A percentile compares a stretch with the other conserved stretches of the same genome.
Evolutionary conservation across 2,888 invertebrate genomes (phyloP).

Genomic region (Hypomecis atomaria): DNA sequence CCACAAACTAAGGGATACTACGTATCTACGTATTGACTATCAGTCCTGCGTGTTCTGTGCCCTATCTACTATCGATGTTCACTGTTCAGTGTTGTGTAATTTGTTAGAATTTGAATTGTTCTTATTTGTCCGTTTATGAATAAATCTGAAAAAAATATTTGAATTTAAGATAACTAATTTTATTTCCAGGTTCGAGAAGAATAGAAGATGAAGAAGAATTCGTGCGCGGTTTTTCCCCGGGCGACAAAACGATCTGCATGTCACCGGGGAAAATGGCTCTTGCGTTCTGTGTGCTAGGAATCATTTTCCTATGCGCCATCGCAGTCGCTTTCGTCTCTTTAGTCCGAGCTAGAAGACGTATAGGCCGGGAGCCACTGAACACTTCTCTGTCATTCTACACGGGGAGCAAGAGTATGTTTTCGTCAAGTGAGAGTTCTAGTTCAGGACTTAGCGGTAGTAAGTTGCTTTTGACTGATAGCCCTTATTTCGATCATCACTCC

Average conservation of each 20-base stretch:
- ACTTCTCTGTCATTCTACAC: conserved; percentile 85
- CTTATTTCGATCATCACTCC: conserved; percentile 84
- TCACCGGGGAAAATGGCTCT: conserved; percentile 91
- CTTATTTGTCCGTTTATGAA: too few relatives aligned
- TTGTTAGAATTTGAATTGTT: too few relatives aligned
- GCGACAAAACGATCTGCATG: conserved; percentile 88
- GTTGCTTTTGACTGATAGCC: conserved; percentile 85
- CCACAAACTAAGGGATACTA: too few relatives aligned
- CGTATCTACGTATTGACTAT: too few relatives aligned
- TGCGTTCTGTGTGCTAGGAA: conserved; percentile 88
- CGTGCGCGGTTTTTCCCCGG: conserved; percentile 78
- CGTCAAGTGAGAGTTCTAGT: conserved; percentile 84
- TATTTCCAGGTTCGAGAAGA: conserved; percentile 71
- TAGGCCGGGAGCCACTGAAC: conserved; percentile 76
- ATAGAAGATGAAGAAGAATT: conserved; percentile 74
- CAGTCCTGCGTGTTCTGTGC: too few relatives aligned
- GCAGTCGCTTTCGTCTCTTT: conserved; percentile 88
- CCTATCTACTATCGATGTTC: too few relatives aligned
- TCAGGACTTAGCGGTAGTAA: conserved; percentile 86
- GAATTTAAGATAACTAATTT: too few relatives aligned
- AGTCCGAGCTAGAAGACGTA: conserved; percentile 84
- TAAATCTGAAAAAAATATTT: too few relatives aligned
- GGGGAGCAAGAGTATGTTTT: conserved; percentile 85
- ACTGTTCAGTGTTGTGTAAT: too few relatives aligned
- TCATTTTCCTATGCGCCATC: conserved; percentile 89